phyloP scores from a whole-genome alignment of 1,140 invertebrate species.

The Formica selysi region DNA sequence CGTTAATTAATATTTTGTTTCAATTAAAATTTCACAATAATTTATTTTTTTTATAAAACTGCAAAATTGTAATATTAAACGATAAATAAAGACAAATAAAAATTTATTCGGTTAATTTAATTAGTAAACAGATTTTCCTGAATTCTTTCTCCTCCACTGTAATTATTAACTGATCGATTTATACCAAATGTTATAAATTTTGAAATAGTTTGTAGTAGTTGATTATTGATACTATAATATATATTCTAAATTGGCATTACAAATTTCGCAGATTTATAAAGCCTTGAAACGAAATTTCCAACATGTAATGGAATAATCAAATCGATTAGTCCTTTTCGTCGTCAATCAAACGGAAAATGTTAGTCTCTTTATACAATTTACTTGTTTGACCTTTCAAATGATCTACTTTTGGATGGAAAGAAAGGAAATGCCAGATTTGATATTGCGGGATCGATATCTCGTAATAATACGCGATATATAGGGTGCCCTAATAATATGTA shows the following conservation, averaged over 20 bases:
- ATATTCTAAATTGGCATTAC: not conserved
- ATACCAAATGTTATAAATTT: not conserved
- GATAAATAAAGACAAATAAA: not conserved
- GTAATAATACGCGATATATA: not conserved
- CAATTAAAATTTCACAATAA: not conserved
- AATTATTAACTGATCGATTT: not conserved
- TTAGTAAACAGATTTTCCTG: not conserved
- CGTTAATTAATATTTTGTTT: not conserved
- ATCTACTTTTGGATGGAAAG: conserved; percentile 26
- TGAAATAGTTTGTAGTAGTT: not conserved
- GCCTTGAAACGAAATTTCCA: conserved; percentile 8
- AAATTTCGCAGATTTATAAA: conserved; percentile 3
- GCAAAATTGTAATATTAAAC: not conserved
- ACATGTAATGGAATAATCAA: conserved; percentile 9
- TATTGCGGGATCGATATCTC: not conserved
- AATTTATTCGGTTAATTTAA: not conserved
- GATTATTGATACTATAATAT: not conserved
- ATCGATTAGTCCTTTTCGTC: not conserved
- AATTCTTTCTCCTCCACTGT: not conserved
- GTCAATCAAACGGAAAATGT: conserved; percentile 20
- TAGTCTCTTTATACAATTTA: not conserved
- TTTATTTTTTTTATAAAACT: not conserved
- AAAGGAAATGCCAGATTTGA: conserved; percentile 9
- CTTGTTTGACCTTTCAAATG: conserved; percentile 32
- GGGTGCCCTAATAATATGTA: not conserved